These are phyloP conservation scores for Rattus norvegicus DNA, from an alignment of 2,113 vertebrate genomes.

Conservation along the genomic window GRCr8 NC_086023.1:152249001-152249500, in stretches of 20 bases:
- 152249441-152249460: neutral
- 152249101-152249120: neutral
- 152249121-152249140: neutral
- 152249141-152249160: neutral
- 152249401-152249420: fast-evolving
- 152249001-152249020: neutral
- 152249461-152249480: neutral
- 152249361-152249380: neutral
- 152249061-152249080: neutral
- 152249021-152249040: neutral
- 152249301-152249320: neutral
- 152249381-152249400: neutral
- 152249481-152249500: too few species aligned
- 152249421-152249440: neutral
- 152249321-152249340: neutral
- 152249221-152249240: neutral
- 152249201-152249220: neutral
- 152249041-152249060: neutral
- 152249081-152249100: too few species aligned
- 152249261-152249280: slow-evolving; percentile 3
- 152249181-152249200: neutral
- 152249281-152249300: neutral
- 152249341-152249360: neutral
- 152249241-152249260: neutral
- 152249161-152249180: neutral